Percentiles rank a stretch among this genome's conserved stretches.
These are phyloP conservation scores for Catajapyx aquilonaris DNA, from an alignment of 1,140 invertebrate species.

Conservation along the genomic window DNA sequence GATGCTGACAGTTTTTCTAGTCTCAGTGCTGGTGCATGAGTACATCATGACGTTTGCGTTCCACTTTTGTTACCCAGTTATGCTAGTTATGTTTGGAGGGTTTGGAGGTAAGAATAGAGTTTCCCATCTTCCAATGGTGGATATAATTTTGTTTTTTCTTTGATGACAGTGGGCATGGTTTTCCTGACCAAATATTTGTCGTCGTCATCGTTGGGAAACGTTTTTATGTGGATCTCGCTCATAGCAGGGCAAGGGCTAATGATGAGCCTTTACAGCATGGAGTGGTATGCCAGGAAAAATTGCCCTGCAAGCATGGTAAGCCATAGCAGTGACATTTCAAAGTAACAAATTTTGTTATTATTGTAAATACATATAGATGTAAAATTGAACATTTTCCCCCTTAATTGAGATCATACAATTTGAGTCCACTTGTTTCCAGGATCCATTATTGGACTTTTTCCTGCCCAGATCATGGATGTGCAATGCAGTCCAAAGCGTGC, in stretches of 20 bases:
- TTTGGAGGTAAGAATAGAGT: constrained; percentile 23
- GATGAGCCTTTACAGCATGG: constrained; percentile 58
- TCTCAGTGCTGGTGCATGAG: constrained; percentile 62
- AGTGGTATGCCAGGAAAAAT: constrained; percentile 62
- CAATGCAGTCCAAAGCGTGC: too few relatives aligned
- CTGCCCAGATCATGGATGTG: too few relatives aligned
- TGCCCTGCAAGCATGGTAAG: constrained; percentile 29
- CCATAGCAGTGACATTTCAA: too few relatives aligned
- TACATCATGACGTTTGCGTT: constrained; percentile 57
- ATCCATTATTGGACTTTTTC: too few relatives aligned
- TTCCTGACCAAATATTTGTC: constrained; percentile 27
- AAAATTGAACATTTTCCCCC: too few relatives aligned
- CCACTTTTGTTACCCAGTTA: constrained; percentile 66
- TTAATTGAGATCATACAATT: too few relatives aligned
- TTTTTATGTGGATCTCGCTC: constrained; percentile 61
- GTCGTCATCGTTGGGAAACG: constrained; percentile 37
- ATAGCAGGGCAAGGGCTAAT: constrained; percentile 52
- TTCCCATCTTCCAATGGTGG: neutral
- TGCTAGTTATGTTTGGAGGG: constrained; percentile 45
- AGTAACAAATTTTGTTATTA: too few relatives aligned
- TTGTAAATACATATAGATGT: too few relatives aligned
- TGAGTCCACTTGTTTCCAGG: too few relatives aligned
- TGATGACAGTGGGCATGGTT: neutral
- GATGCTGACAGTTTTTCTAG: constrained; percentile 32
- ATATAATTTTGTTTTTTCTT: neutral